phyloP scores from a whole-genome alignment of 2,888 invertebrate species.

The Eupithecia abbreviata region DNA sequence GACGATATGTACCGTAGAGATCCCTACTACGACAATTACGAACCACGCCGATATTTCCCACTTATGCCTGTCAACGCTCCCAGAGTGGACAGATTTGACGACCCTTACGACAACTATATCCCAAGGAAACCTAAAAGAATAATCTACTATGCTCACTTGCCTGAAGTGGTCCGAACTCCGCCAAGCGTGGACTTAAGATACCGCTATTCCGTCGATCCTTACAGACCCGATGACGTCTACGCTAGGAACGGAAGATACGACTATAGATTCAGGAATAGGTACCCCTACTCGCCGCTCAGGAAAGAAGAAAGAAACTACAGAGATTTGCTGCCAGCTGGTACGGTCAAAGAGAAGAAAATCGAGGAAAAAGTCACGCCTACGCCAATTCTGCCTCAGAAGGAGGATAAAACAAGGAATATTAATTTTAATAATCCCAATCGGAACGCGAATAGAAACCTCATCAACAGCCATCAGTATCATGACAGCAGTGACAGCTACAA shows the following conservation, averaged over 20 bases:
- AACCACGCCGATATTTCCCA: slow-evolving; percentile 64
- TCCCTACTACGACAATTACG: slow-evolving; percentile 73
- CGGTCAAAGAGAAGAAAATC: slow-evolving; percentile 72
- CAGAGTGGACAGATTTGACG: slow-evolving; percentile 74
- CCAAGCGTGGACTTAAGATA: slow-evolving; percentile 83
- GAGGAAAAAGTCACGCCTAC: slow-evolving; percentile 79
- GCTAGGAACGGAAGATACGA: slow-evolving; percentile 75
- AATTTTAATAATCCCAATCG: slow-evolving; percentile 46
- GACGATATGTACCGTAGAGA: slow-evolving; percentile 75
- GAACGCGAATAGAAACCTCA: slow-evolving; percentile 63
- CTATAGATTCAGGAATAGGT: slow-evolving; percentile 73
- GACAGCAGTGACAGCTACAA: slow-evolving; percentile 64
- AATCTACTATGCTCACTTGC: slow-evolving; percentile 88
- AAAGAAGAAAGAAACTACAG: slow-evolving; percentile 79
- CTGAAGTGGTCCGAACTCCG: slow-evolving; percentile 86
- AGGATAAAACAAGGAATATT: slow-evolving; percentile 60
- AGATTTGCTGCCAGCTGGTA: slow-evolving; percentile 72
- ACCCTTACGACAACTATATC: slow-evolving; percentile 69
- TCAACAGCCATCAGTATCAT: slow-evolving; percentile 80
- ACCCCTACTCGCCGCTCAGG: slow-evolving; percentile 73
- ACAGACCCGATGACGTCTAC: slow-evolving; percentile 73
- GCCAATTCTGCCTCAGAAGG: slow-evolving; percentile 73
- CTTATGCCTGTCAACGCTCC: slow-evolving; percentile 50
- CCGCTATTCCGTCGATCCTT: slow-evolving; percentile 77
- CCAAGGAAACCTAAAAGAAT: slow-evolving; percentile 84